phyloP scores from a whole-genome alignment of 2,797 vertebrate species.

The Enteromius trimaculatus region DNA sequence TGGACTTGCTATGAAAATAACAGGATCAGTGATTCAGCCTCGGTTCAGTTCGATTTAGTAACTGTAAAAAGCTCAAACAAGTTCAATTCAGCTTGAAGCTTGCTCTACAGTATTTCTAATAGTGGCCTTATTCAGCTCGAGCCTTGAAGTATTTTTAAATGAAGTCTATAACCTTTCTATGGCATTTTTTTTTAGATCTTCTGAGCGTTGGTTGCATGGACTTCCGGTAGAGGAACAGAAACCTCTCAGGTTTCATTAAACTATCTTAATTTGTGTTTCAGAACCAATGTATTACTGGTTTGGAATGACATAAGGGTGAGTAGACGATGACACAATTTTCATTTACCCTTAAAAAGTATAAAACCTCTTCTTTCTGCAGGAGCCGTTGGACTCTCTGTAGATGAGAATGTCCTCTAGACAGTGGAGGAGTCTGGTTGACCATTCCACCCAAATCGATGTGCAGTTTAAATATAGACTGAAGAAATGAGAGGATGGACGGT shows the following conservation, averaged over 20 bases:
- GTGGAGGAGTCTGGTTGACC: conserved; percentile 16
- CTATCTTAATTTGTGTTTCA: background rate
- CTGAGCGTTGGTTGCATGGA: background rate
- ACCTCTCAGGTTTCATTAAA: background rate
- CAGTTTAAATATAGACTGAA: conserved; percentile 49
- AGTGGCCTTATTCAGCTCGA: background rate
- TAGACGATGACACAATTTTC: background rate
- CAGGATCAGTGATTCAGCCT: background rate
- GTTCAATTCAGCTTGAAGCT: background rate
- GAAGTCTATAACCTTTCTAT: background rate
- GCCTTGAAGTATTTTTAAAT: background rate
- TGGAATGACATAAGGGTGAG: background rate
- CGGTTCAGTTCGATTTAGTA: background rate
- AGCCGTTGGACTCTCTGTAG: background rate
- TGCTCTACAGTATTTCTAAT: background rate
- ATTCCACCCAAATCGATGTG: conserved; percentile 16
- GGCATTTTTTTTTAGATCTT: background rate
- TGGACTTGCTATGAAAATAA: background rate
- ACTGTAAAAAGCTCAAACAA: background rate
- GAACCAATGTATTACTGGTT: background rate
- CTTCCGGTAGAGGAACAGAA: background rate
- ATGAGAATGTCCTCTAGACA: conserved; percentile 3
- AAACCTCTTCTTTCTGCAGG: background rate
- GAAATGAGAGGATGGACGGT: conserved; percentile 35
- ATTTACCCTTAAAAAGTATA: background rate